These are phyloP conservation scores for Meloidogyne chitwoodi DNA, from an alignment of 1,140 invertebrate species.

Conservation along the genomic window DNA sequence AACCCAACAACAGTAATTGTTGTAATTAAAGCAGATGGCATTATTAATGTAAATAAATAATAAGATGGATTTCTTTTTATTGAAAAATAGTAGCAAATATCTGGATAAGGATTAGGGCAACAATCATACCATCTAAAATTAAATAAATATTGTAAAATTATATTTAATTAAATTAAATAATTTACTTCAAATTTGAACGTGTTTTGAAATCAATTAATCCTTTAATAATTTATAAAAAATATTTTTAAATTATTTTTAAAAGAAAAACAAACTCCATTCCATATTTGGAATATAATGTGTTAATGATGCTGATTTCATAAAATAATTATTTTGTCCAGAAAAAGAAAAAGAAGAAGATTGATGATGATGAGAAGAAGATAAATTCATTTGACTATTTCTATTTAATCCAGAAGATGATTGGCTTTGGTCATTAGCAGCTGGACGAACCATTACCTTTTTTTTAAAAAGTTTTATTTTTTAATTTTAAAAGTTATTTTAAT, in stretches of 20 bases:
- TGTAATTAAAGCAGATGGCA: constrained; percentile 55
- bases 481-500: not conserved
- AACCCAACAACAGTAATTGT: constrained; percentile 57
- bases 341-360: not conserved
- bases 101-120: constrained; percentile 45
- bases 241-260: not conserved
- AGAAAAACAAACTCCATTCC: constrained; percentile 45
- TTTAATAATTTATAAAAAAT: not conserved
- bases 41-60: constrained; percentile 57
- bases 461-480: not conserved
- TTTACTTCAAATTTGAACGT: constrained; percentile 49
- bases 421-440: constrained; percentile 19
- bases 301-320: constrained; percentile 24
- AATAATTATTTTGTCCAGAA: not conserved
- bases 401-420: not conserved
- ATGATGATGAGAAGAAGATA: not conserved
- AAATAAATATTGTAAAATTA: not conserved
- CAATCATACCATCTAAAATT: constrained; percentile 49
- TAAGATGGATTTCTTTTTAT: constrained; percentile 58
- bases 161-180: not conserved
- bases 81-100: constrained; percentile 56
- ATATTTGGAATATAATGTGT: constrained; percentile 57
- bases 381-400: not conserved
- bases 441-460: constrained; percentile 20
- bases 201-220: constrained; percentile 51